Percentiles rank a stretch among this genome's conserved stretches.
Conservation (phyloP, 2,797 vertebrate genomes). For the Eidolon dupreanum region DNA sequence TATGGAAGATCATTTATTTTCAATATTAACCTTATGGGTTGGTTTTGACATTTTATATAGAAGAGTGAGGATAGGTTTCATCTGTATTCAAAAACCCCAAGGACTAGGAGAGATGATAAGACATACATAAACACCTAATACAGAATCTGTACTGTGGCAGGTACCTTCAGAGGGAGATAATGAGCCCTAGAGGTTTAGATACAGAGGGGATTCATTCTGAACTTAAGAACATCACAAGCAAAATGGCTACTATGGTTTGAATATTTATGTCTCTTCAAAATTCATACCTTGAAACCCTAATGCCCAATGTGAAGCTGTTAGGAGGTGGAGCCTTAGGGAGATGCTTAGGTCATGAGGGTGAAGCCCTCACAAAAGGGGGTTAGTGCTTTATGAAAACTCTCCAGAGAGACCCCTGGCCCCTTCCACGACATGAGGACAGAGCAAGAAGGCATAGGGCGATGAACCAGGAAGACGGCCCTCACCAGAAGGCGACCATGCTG, state of each 20-base stretch:
- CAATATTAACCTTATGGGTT: background rate
- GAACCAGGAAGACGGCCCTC: background rate
- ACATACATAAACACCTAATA: background rate
- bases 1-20: background rate
- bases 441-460: accelerated
- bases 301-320: background rate
- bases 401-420: background rate
- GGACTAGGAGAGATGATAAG: background rate
- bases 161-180: background rate
- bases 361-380: background rate
- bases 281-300: background rate
- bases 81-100: background rate
- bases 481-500: background rate
- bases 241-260: background rate
- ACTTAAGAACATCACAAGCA: background rate
- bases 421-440: background rate
- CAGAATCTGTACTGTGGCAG: background rate
- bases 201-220: conserved; percentile 5
- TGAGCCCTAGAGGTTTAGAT: background rate
- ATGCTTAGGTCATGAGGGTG: background rate
- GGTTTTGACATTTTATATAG: background rate
- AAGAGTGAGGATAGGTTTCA: background rate
- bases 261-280: background rate
- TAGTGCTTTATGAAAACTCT: background rate
- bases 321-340: background rate